These are phyloP conservation scores for Tribolium madens DNA, from an alignment of 1,140 invertebrate species.

Conservation along the genomic window DNA sequence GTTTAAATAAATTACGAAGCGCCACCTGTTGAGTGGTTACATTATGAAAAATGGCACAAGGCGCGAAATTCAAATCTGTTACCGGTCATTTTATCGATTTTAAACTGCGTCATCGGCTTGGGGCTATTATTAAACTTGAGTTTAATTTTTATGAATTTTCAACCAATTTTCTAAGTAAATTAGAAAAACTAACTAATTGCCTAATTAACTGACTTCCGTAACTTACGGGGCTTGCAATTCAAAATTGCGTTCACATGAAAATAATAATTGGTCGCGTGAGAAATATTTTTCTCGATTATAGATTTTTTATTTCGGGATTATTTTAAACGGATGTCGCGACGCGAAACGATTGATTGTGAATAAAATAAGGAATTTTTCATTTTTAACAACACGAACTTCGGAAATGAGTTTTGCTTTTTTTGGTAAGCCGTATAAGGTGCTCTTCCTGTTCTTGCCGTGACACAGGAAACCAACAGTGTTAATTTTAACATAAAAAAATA, in stretches of 20 bases:
- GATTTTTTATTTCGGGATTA: background rate
- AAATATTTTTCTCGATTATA: background rate
- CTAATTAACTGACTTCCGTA: background rate
- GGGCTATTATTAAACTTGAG: background rate
- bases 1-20: constrained; percentile 34
- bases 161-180: too few species aligned
- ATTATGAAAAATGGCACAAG: background rate
- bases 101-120: constrained; percentile 10
- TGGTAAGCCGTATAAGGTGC: background rate
- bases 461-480: background rate
- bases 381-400: too few species aligned
- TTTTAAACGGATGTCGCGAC: background rate
- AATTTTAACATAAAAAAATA: too few species aligned
- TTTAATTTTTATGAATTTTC: constrained; percentile 11
- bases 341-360: background rate
- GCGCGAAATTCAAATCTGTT: background rate
- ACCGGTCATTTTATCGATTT: constrained; percentile 12
- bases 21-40: constrained; percentile 23
- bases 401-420: background rate
- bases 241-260: background rate
- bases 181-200: background rate
- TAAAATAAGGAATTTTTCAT: too few species aligned
- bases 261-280: background rate
- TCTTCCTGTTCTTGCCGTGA: background rate
- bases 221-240: background rate